Conservation (phyloP, 2,113 vertebrate species). For the Corythornis madagascariensis region DNA sequence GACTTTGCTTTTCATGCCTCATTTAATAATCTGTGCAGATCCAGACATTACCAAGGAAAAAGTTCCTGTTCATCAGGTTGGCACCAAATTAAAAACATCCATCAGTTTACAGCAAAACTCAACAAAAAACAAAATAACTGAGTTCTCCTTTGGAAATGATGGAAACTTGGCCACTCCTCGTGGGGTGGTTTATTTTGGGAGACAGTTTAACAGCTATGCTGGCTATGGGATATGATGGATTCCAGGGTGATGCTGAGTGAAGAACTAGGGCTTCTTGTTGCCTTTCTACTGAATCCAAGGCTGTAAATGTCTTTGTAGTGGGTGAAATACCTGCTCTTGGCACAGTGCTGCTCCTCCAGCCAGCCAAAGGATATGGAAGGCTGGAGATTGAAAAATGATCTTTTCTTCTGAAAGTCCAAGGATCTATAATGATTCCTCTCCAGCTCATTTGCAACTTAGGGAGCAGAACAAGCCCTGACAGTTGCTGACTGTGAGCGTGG, state of each 20-base stretch:
- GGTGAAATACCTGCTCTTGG: neutral
- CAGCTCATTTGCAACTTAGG: neutral
- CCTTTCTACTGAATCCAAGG: neutral
- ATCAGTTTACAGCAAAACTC: neutral
- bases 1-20: neutral
- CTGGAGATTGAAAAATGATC: neutral
- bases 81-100: neutral
- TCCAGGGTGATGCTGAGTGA: neutral
- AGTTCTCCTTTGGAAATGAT: neutral
- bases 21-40: neutral
- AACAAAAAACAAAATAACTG: neutral
- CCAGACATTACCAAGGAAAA: neutral
- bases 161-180: neutral
- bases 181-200: neutral
- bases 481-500: neutral
- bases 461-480: neutral
- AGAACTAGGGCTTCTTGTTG: neutral
- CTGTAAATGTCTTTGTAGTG: neutral
- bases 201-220: neutral
- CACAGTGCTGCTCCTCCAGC: neutral
- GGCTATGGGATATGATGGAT: neutral
- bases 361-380: neutral
- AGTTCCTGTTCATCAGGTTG: neutral
- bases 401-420: neutral
- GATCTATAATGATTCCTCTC: neutral